Conservation (phyloP, 1,140 invertebrate species). For the Oncopeltus fasciatus region DNA sequence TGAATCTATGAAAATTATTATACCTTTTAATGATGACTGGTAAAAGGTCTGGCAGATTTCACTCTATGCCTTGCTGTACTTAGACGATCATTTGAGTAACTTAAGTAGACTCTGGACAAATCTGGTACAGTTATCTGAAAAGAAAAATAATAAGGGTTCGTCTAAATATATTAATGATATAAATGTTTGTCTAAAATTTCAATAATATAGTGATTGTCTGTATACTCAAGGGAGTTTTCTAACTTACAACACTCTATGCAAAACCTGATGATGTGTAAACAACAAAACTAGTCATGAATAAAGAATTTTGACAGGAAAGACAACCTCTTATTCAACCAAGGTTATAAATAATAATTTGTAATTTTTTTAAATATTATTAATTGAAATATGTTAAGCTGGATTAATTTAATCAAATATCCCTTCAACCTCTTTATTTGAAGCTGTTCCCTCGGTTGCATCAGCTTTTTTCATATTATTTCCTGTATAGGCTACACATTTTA, state of each 20-base stretch:
- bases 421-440: slow-evolving; percentile 14
- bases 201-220: no score
- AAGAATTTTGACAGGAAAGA: background rate
- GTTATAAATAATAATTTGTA: background rate
- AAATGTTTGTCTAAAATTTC: no score
- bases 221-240: no score
- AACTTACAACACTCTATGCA: no score
- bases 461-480: slow-evolving; percentile 92
- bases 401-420: background rate
- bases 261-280: no score
- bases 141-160: no score
- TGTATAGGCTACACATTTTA: slow-evolving; percentile 94
- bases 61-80: slow-evolving; percentile 10
- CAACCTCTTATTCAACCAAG: background rate
- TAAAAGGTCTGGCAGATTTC: slow-evolving; percentile 3
- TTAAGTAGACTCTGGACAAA: slow-evolving; percentile 33
- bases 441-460: background rate
- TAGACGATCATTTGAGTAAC: slow-evolving; percentile 28
- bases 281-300: background rate
- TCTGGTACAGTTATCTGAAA: slow-evolving; percentile 28
- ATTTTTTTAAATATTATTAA: background rate
- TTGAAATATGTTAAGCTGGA: background rate
- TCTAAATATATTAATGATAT: no score
- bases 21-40: background rate
- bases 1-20: no score